These are phyloP conservation scores for Tenthredo scrophulariae DNA, from an alignment of 2,888 invertebrate genomes.

Conservation along the genomic window DNA sequence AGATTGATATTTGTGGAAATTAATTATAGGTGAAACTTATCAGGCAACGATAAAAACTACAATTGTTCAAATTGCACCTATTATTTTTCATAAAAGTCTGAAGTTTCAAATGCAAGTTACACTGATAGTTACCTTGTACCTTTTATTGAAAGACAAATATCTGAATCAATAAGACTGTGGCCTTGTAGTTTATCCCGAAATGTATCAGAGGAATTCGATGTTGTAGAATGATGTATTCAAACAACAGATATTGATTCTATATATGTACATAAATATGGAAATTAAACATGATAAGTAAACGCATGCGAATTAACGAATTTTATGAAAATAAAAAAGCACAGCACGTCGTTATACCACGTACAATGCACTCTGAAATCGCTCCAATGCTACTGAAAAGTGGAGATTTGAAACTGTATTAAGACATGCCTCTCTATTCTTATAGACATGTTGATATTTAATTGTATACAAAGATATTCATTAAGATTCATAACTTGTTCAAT, in stretches of 20 bases:
- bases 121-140: slow-evolving; percentile 43
- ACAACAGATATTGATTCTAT: slow-evolving; percentile 9
- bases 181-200: slow-evolving; percentile 43
- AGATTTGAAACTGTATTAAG: slow-evolving; percentile 15
- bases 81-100: slow-evolving; percentile 9
- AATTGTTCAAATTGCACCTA: slow-evolving; percentile 25
- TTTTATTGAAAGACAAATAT: slow-evolving; percentile 19
- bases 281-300: slow-evolving; percentile 4
- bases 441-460: slow-evolving; percentile 40
- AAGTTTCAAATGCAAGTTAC: slow-evolving; percentile 35
- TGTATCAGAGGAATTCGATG: background rate
- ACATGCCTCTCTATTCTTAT: slow-evolving; percentile 33
- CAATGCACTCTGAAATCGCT: background rate
- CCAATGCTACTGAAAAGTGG: slow-evolving; percentile 3
- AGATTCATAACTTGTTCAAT: slow-evolving; percentile 53
- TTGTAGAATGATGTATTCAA: slow-evolving; percentile 14
- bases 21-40: slow-evolving; percentile 1
- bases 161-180: slow-evolving; percentile 44
- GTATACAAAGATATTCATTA: slow-evolving; percentile 46
- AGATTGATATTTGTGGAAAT: slow-evolving; percentile 3
- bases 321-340: background rate
- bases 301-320: slow-evolving; percentile 16
- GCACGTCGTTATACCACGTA: slow-evolving; percentile 25
- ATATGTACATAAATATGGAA: slow-evolving; percentile 40
- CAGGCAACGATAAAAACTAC: background rate